These are phyloP conservation scores for Etheostoma nigrum DNA, from an alignment of 2,797 vertebrate species.

Conservation along the genomic window DNA sequence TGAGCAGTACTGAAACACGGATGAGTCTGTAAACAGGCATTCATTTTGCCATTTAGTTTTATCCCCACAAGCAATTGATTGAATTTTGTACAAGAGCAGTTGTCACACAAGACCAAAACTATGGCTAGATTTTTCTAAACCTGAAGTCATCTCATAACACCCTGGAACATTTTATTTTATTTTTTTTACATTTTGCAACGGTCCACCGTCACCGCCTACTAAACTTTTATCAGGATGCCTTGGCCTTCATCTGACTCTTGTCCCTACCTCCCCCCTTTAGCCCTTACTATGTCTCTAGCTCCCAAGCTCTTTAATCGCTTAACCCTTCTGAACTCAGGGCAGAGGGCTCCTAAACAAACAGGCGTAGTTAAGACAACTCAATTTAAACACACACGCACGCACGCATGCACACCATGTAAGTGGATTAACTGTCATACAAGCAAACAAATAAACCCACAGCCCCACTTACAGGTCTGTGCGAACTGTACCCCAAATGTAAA, in stretches of 20 bases:
- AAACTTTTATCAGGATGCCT: constrained; percentile 65
- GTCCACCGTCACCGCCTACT: constrained; percentile 19
- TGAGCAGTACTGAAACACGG: constrained; percentile 12
- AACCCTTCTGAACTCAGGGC: constrained; percentile 60
- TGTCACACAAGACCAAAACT: constrained; percentile 29
- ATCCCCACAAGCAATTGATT: constrained; percentile 14
- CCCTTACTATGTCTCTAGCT: constrained; percentile 58
- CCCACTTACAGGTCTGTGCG: constrained; percentile 16
- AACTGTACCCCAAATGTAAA: constrained; percentile 20
- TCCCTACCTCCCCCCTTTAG: constrained; percentile 45
- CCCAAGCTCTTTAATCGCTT: constrained; percentile 63
- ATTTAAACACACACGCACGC: constrained; percentile 4
- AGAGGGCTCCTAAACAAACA: constrained; percentile 69
- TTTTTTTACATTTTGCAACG: constrained; percentile 3
- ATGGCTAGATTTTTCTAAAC: constrained; percentile 15
- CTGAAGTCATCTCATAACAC: constrained; percentile 21
- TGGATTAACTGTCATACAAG: constrained; percentile 62
- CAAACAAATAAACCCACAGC: constrained; percentile 39
- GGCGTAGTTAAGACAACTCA: constrained; percentile 53
- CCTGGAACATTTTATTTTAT: constrained; percentile 25
- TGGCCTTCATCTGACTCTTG: constrained; percentile 66
- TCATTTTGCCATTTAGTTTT: background rate
- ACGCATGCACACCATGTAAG: constrained; percentile 38
- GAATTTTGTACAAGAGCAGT: constrained; percentile 1
- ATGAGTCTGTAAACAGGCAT: constrained; percentile 7